Percentiles rank a stretch among this genome's conserved stretches.
Conservation (phyloP, 2,888 invertebrate genomes). For the Ophonus ardosiacus region DNA sequence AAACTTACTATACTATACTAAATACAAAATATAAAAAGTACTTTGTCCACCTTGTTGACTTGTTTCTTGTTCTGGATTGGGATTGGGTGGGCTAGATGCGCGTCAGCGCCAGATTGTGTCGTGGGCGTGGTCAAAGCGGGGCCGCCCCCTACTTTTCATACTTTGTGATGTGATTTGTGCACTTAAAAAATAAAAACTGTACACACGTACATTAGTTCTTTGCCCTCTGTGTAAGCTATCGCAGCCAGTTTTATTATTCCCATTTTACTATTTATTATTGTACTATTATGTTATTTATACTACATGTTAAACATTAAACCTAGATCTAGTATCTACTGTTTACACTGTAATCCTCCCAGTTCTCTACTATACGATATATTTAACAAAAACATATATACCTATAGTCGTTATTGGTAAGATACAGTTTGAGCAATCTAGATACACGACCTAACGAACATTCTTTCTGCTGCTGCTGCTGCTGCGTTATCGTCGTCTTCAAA, state of each 20-base stretch:
- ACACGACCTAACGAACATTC: conserved; percentile 47
- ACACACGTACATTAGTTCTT: conserved; percentile 59
- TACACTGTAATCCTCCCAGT: conserved; percentile 58
- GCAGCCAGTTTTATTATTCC: conserved; percentile 64
- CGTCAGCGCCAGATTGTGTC: conserved; percentile 3
- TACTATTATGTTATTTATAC: conserved; percentile 64
- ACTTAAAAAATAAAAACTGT: conserved; percentile 62
- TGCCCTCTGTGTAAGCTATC: conserved; percentile 63
- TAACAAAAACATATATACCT: conserved; percentile 36
- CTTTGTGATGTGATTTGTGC: conserved; percentile 64
- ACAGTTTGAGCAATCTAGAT: conserved; percentile 64
- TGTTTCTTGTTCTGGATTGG: conserved; percentile 34
- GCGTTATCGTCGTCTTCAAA: conserved; percentile 30
- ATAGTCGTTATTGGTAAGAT: conserved; percentile 62
- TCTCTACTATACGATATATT: conserved; percentile 47
- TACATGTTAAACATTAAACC: conserved; percentile 64
- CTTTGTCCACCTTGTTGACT: conserved; percentile 37
- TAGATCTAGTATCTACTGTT: conserved; percentile 64
- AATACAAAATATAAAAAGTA: conserved; percentile 8
- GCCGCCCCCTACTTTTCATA: conserved; percentile 59
- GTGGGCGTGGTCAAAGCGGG: conserved; percentile 13
- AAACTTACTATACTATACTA: conserved; percentile 45
- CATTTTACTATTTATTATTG: conserved; percentile 64
- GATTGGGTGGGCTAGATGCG: conserved; percentile 17
- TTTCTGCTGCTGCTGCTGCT: conserved; percentile 29